phyloP scores from a whole-genome alignment of 1,140 invertebrate genomes.

The Drosophila ananassae region DNA sequence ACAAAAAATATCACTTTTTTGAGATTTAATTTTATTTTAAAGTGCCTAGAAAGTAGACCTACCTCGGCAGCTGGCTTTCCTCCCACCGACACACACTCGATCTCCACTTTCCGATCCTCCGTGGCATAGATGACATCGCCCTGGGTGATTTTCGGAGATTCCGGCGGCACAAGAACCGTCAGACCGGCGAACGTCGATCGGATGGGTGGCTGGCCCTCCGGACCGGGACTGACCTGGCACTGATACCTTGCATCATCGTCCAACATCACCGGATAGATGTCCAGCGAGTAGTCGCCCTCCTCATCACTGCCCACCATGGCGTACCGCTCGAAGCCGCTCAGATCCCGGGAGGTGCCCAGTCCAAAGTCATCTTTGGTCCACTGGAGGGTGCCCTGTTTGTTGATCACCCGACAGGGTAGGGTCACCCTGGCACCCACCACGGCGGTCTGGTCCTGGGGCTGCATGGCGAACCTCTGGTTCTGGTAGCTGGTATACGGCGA shows the following conservation, averaged over 20 bases:
- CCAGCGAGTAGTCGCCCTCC: constrained; percentile 91
- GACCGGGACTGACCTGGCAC: constrained; percentile 90
- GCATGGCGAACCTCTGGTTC: constrained; percentile 91
- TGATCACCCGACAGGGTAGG: constrained; percentile 89
- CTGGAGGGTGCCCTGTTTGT: constrained; percentile 91
- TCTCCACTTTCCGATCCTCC: constrained; percentile 90
- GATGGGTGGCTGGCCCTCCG: constrained; percentile 87
- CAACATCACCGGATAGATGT: constrained; percentile 89
- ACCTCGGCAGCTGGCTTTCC: constrained; percentile 93
- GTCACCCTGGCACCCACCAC: constrained; percentile 89
- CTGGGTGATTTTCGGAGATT: constrained; percentile 89
- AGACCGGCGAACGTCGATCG: constrained; percentile 88
- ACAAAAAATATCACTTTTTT: no score
- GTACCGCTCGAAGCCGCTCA: constrained; percentile 91
- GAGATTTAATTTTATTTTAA: background rate
- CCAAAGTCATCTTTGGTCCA: constrained; percentile 95
- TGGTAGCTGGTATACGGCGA: constrained; percentile 73
- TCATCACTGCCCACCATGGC: constrained; percentile 92
- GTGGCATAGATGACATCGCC: constrained; percentile 88
- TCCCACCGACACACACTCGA: constrained; percentile 90
- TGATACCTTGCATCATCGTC: constrained; percentile 92
- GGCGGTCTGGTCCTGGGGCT: constrained; percentile 92
- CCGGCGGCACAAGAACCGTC: constrained; percentile 90
- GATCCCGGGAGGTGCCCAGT: constrained; percentile 90
- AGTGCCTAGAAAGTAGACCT: constrained; percentile 69